phyloP scores from a whole-genome alignment of 2,888 invertebrate genomes.

The Dryobota labecula region DNA sequence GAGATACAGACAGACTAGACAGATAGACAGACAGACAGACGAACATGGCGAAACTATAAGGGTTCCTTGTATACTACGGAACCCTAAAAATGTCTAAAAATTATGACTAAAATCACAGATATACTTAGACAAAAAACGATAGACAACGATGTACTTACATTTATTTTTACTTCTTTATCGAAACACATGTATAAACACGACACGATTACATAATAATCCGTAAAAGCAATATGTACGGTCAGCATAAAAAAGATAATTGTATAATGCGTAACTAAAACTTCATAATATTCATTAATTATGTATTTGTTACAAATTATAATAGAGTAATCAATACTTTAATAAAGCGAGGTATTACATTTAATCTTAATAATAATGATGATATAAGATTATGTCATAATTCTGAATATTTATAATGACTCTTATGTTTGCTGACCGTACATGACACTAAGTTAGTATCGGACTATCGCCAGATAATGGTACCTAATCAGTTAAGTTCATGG shows the following conservation, averaged over 20 bases:
- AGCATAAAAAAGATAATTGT: not conserved
- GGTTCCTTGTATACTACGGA: no score
- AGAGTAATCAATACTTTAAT: not conserved
- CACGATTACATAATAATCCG: slow-evolving; percentile 12
- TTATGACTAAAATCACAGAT: not conserved
- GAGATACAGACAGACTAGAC: no score
- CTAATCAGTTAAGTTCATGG: slow-evolving; percentile 53
- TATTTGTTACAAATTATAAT: not conserved
- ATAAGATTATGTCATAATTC: not conserved
- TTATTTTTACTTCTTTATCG: slow-evolving; percentile 15
- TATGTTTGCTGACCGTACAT: slow-evolving; percentile 13
- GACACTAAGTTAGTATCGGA: slow-evolving; percentile 13
- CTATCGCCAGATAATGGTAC: slow-evolving; percentile 37
- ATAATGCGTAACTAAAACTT: not conserved
- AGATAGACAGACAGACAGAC: no score
- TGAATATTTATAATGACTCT: not conserved
- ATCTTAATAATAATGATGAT: not conserved
- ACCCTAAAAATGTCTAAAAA: fast-evolving
- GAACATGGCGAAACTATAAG: no score
- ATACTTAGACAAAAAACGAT: slow-evolving; percentile 7
- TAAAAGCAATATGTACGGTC: slow-evolving; percentile 18
- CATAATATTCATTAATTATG: not conserved
- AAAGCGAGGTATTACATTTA: not conserved
- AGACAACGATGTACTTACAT: slow-evolving; percentile 31
- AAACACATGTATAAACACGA: slow-evolving; percentile 18